Conservation (phyloP, 2,797 vertebrate species). For the Ctenopoma multispine region DNA sequence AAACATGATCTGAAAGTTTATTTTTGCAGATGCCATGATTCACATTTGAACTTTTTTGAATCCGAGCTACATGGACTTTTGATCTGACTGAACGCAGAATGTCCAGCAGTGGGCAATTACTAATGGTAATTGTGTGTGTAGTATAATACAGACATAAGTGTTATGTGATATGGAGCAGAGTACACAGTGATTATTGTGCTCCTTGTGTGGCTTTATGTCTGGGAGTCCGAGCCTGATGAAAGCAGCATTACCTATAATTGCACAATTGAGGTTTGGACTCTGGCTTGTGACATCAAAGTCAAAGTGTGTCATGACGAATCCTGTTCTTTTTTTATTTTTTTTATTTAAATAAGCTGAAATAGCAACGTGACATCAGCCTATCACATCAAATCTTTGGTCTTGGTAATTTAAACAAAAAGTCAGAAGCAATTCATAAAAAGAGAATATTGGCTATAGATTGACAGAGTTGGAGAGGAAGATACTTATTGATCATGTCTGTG, state of each 20-base stretch:
- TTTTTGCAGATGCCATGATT: slow-evolving; percentile 8
- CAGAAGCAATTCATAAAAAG: slow-evolving; percentile 8
- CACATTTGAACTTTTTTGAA: slow-evolving; percentile 13
- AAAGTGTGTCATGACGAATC: slow-evolving; percentile 47
- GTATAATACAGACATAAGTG: slow-evolving; percentile 34
- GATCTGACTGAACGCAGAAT: slow-evolving; percentile 27
- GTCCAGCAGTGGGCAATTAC: slow-evolving; percentile 7
- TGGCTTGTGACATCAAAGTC: slow-evolving; percentile 76
- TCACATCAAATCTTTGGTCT: slow-evolving; percentile 32
- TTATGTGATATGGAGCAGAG: slow-evolving; percentile 43
- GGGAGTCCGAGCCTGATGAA: slow-evolving; percentile 70
- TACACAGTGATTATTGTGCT: slow-evolving; percentile 72
- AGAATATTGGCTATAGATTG: slow-evolving; percentile 3
- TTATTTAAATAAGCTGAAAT: slow-evolving; percentile 66
- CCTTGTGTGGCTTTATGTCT: slow-evolving; percentile 46
- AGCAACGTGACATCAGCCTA: slow-evolving; percentile 12
- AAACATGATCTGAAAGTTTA: background rate
- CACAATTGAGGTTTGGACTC: slow-evolving; percentile 45
- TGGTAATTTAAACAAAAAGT: slow-evolving; percentile 32
- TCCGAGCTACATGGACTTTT: slow-evolving; percentile 40
- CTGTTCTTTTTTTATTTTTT: slow-evolving; percentile 47
- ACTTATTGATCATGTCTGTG: slow-evolving; percentile 2
- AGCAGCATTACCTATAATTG: slow-evolving; percentile 68
- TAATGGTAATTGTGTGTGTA: slow-evolving; percentile 2
- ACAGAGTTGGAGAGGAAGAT: slow-evolving; percentile 1